Conservation (phyloP, 2,797 vertebrate species). For the Hydrocynus forskahlii region DNA sequence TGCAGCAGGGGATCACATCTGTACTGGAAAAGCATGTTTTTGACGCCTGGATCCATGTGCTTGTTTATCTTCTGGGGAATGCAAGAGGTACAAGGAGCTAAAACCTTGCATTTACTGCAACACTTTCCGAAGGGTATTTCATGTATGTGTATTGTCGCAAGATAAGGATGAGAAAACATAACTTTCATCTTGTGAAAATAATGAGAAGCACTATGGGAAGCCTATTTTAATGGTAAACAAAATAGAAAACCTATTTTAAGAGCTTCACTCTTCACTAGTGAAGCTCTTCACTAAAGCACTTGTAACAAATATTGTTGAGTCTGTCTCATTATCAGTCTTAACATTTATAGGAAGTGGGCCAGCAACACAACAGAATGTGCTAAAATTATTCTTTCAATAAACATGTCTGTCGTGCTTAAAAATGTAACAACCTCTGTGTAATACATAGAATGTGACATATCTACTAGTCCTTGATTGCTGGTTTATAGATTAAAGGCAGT, state of each 20-base stretch:
- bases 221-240: too few relatives aligned
- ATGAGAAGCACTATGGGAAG: neutral
- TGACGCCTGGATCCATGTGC: neutral
- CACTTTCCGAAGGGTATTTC: neutral
- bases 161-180: neutral
- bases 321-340: too few relatives aligned
- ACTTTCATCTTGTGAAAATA: neutral
- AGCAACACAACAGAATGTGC: neutral
- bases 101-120: neutral
- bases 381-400: too few relatives aligned
- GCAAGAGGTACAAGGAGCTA: neutral
- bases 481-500: conserved; percentile 36
- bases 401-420: neutral
- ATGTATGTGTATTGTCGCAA: neutral
- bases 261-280: too few relatives aligned
- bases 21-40: neutral
- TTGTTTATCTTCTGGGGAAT: neutral
- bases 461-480: neutral
- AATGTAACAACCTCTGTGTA: neutral
- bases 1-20: neutral
- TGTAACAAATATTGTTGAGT: neutral
- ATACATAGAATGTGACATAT: neutral
- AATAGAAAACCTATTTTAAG: too few relatives aligned
- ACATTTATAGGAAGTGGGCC: neutral
- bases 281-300: neutral